Percentiles rank a stretch among this genome's conserved stretches.
Evolutionary conservation across 1,140 invertebrate species (phyloP).

Genomic region (Diprion similis): DNA sequence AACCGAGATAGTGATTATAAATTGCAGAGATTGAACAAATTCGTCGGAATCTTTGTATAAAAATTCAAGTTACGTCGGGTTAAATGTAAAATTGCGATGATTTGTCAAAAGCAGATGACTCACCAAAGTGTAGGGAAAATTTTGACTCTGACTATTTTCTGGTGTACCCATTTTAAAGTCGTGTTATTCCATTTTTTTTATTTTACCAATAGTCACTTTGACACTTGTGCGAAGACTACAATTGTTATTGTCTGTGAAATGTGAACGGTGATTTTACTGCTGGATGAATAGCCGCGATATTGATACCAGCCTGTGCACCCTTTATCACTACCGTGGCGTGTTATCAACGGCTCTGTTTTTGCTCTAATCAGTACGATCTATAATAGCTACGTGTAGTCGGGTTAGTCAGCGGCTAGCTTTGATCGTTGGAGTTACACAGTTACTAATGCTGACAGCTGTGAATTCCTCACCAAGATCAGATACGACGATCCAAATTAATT

Average conservation of each 20-base stretch:
- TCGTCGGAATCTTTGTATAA: too few relatives aligned
- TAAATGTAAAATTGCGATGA: too few relatives aligned
- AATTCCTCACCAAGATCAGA: too few relatives aligned
- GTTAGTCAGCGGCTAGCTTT: not conserved
- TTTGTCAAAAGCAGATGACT: not conserved
- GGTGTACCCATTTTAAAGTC: not conserved
- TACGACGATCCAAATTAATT: too few relatives aligned
- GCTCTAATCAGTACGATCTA: not conserved
- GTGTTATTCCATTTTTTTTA: not conserved
- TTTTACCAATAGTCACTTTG: too few relatives aligned
- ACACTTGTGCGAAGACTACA: not conserved
- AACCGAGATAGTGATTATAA: too few relatives aligned
- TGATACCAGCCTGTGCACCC: not conserved
- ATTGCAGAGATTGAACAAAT: too few relatives aligned
- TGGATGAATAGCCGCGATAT: not conserved
- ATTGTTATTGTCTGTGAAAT: not conserved
- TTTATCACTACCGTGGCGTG: not conserved
- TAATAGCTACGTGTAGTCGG: not conserved
- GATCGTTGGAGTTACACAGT: not conserved
- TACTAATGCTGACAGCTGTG: too few relatives aligned
- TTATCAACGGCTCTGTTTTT: slow-evolving; percentile 2
- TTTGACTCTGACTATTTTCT: not conserved
- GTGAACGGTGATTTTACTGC: not conserved
- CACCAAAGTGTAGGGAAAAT: not conserved
- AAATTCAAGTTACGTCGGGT: too few relatives aligned